phyloP scores from a whole-genome alignment of 2,113 vertebrate species.

The Pelecanoides urinatrix region DNA sequence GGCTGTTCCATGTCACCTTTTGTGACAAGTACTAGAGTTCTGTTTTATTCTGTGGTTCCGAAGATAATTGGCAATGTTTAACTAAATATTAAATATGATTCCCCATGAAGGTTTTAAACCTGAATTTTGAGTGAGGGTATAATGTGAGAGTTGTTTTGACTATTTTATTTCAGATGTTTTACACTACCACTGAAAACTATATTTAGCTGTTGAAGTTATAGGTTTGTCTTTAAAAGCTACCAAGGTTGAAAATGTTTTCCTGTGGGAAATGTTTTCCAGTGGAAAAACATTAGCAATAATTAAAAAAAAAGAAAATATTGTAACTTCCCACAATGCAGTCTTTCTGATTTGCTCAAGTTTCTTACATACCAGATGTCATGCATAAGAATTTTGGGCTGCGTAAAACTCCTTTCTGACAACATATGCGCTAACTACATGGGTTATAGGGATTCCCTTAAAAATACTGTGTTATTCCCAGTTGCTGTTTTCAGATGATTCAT shows the following conservation, averaged over 20 bases:
- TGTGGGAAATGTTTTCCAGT: neutral
- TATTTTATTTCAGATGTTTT: neutral
- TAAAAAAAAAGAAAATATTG: neutral
- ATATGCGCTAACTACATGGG: neutral
- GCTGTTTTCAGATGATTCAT: neutral
- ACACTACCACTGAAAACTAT: neutral
- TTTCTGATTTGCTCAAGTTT: neutral
- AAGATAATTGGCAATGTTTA: slow-evolving; percentile 3
- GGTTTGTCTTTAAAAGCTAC: neutral
- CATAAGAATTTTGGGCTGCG: neutral
- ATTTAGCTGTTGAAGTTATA: neutral
- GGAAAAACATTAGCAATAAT: neutral
- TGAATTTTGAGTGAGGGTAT: neutral
- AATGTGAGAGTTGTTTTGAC: neutral
- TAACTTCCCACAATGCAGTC: neutral
- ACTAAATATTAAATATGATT: slow-evolving; percentile 27
- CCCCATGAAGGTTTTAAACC: neutral
- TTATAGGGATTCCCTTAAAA: neutral
- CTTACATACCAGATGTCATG: neutral
- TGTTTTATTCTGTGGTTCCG: neutral
- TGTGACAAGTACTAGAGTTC: neutral
- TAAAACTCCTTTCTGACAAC: neutral
- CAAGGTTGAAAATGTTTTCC: neutral
- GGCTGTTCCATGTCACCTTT: neutral
- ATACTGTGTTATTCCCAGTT: neutral